phyloP scores from a whole-genome alignment of 2,888 invertebrate species.

The Pristionchus entomophagus region DNA sequence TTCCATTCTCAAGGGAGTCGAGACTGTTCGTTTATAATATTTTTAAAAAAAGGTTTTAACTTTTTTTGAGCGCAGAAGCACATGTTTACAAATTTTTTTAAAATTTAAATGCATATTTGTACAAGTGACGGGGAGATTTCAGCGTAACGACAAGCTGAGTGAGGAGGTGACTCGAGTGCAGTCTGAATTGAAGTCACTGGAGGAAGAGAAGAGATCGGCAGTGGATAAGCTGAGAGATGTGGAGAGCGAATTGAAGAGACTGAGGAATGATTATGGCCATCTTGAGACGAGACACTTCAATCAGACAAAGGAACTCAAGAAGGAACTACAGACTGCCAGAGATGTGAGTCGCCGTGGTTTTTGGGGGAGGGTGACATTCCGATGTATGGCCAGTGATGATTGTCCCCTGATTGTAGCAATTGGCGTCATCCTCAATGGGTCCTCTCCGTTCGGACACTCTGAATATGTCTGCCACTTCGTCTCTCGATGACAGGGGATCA shows the following conservation, averaged over 20 bases:
- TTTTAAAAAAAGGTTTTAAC: no score
- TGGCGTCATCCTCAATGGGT: background rate
- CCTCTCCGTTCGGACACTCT: background rate
- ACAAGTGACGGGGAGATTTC: background rate
- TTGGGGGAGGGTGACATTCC: no score
- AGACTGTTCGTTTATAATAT: no score
- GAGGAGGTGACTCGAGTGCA: slow-evolving; percentile 52
- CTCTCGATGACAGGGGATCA: slow-evolving; percentile 29
- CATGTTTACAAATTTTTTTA: no score
- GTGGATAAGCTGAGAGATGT: slow-evolving; percentile 28
- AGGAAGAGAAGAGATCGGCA: slow-evolving; percentile 44
- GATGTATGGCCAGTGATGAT: no score
- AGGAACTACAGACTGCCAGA: slow-evolving; percentile 50
- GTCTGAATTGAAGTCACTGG: slow-evolving; percentile 49
- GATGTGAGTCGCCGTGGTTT: no score
- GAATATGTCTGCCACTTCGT: slow-evolving; percentile 31
- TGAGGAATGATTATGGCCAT: slow-evolving; percentile 53
- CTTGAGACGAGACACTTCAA: slow-evolving; percentile 61
- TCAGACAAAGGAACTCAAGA: slow-evolving; percentile 53
- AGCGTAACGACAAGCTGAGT: slow-evolving; percentile 46
- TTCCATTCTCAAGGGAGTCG: background rate
- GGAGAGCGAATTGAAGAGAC: slow-evolving; percentile 54
- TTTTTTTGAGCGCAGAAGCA: background rate
- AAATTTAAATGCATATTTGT: no score
- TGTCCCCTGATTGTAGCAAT: background rate